Base-by-base conservation (phyloP, 2,797 vertebrate species). In the Enteromius fasciolatus region DNA sequence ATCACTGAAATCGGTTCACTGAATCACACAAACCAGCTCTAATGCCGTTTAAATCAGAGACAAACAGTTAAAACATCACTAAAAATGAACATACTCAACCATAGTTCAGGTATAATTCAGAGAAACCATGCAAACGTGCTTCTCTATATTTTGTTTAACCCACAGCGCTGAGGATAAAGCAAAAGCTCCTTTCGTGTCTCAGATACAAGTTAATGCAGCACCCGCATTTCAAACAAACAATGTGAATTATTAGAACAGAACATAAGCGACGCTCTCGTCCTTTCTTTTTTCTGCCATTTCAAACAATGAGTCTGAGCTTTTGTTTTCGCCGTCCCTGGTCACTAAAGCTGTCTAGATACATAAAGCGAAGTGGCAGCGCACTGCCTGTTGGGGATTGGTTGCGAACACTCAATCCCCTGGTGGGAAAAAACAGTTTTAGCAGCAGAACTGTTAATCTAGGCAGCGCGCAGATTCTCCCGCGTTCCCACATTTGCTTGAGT, bases 361-460 rank as follows among this genome's bases (percentile, higher is more conserved):
- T 92, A 91, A 92, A 92, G 89, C 90, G 90, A 90, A 87, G 85
- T 93, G 91, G 91, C 91, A 92, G 90, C 87, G 83, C 81, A 3
- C 69, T 39, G 90, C 86, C 94, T 92, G 93, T 91, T 95, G 95
- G 96, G 96, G 95, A 95, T 95, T 95, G 95, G 94, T 94, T 95
- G 46, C 94, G 93, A 96, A 94, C 93, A 94, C 92, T 91, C 92
- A 94, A 95, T 96, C 95, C 97, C 96, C 97, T 92, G 73, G 95
- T 96, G 97, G 93, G 94, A 93, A 92, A 94, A 95, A 94, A 91
- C 95, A 96, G 97, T 95, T 97, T 97, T 96, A 97, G 95, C 94
- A 92, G 94, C 95, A 95, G 97, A 96, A 96, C 95, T 96, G 97
- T 97, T 97, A 96, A 98, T 98, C 96, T 97, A 96, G 96, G 97